A percentile compares a stretch with the other conserved stretches of the same genome.
phyloP scores from a whole-genome alignment of 2,797 vertebrate species.

The Trichosurus vulpecula region DNA sequence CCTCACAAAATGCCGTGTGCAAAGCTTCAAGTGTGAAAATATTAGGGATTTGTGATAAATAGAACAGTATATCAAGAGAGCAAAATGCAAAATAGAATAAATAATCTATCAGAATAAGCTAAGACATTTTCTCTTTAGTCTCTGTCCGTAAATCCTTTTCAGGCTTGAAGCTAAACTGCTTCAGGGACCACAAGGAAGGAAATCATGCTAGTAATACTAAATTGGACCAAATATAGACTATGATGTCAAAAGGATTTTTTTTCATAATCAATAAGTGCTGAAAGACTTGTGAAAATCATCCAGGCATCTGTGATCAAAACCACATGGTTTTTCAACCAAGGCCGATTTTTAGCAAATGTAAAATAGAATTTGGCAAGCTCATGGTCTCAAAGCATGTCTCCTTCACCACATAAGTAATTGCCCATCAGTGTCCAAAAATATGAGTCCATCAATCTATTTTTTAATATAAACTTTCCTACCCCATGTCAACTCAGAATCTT shows the following conservation, averaged over 20 bases:
- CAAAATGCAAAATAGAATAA: slow-evolving; percentile 45
- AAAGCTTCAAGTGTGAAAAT: slow-evolving; percentile 44
- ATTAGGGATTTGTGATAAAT: slow-evolving; percentile 43
- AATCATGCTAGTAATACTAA: slow-evolving; percentile 49
- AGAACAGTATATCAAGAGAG: slow-evolving; percentile 31
- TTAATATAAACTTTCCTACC: neutral
- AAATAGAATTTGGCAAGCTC: slow-evolving; percentile 37
- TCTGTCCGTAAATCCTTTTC: slow-evolving; percentile 28
- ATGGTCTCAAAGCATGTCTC: slow-evolving; percentile 10
- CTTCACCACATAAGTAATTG: slow-evolving; percentile 45
- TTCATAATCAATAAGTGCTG: slow-evolving; percentile 60
- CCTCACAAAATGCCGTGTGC: slow-evolving; percentile 32
- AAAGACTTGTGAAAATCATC: slow-evolving; percentile 66
- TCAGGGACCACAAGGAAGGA: slow-evolving; percentile 41
- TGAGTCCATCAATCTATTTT: neutral
- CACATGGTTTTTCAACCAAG: slow-evolving; percentile 45
- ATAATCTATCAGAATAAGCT: slow-evolving; percentile 55
- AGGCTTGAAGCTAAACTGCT: slow-evolving; percentile 36
- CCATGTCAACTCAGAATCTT: neutral
- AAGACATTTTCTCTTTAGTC: slow-evolving; percentile 59
- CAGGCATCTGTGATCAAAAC: slow-evolving; percentile 62
- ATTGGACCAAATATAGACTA: slow-evolving; percentile 47
- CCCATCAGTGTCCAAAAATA: slow-evolving; percentile 44
- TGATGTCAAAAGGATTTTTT: slow-evolving; percentile 64
- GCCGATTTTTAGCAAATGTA: slow-evolving; percentile 47